phyloP scores from a whole-genome alignment of 2,797 vertebrate species.

The Coregonus sp. region DNA sequence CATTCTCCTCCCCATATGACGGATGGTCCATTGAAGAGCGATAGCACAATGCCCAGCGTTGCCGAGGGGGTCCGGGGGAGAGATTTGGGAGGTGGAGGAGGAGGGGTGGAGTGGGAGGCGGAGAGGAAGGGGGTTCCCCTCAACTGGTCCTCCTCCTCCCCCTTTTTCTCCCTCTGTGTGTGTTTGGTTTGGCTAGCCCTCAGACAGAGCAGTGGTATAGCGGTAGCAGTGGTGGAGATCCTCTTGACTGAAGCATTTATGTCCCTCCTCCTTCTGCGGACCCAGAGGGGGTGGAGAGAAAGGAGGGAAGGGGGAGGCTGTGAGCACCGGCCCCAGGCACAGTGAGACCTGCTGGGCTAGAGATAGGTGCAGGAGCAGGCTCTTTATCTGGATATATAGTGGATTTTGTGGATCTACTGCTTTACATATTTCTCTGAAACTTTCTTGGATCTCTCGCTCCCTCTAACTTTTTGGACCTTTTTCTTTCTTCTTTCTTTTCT shows the following conservation, averaged over 20 bases:
- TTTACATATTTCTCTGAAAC: not conserved
- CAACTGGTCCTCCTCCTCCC: not conserved
- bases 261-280: constrained; percentile 45
- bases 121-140: constrained; percentile 14
- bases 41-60: constrained; percentile 67
- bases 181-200: constrained; percentile 61
- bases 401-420: constrained; percentile 30
- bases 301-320: constrained; percentile 56
- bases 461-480: not conserved
- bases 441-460: not conserved
- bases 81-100: constrained; percentile 6
- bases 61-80: constrained; percentile 54
- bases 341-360: constrained; percentile 31
- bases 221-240: constrained; percentile 52
- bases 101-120: constrained; percentile 17
- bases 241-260: constrained; percentile 54
- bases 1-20: constrained; percentile 57
- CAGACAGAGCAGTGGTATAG: constrained; percentile 39
- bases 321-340: constrained; percentile 20
- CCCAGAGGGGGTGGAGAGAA: constrained; percentile 60
- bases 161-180: constrained; percentile 5
- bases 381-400: constrained; percentile 2
- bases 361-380: not conserved
- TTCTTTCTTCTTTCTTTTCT: not conserved
- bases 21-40: constrained; percentile 66